Evolutionary conservation across 2,113 vertebrate genomes (phyloP).

Genomic region (Oryzias woworae): DNA sequence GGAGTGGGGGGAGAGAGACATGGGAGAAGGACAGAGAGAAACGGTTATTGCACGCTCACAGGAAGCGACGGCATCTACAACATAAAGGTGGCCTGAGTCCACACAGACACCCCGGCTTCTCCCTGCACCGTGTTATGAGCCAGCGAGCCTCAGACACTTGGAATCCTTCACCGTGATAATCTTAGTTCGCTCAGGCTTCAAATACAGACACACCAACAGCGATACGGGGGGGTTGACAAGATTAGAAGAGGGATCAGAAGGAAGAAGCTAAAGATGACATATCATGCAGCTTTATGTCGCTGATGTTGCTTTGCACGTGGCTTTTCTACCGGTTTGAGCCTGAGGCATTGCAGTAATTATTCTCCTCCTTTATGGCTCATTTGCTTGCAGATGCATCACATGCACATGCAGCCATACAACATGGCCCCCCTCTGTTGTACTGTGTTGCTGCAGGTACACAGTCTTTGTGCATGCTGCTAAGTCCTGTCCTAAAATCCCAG

Average conservation of each 20-base stretch:
- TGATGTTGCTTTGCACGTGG: constrained; percentile 21
- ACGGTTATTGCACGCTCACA: constrained; percentile 45
- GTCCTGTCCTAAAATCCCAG: constrained; percentile 45
- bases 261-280: constrained; percentile 55
- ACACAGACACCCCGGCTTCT: constrained; percentile 37
- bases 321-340: constrained; percentile 55
- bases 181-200: constrained; percentile 32
- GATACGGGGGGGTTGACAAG: constrained; percentile 26
- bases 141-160: constrained; percentile 25
- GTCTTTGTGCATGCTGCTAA: constrained; percentile 42
- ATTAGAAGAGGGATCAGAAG: constrained; percentile 52
- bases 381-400: constrained; percentile 13
- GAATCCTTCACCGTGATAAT: constrained; percentile 19
- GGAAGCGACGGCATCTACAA: constrained; percentile 25
- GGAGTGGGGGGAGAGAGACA: background rate
- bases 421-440: constrained; percentile 7
- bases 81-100: constrained; percentile 37
- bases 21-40: constrained; percentile 20
- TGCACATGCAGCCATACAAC: background rate
- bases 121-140: constrained; percentile 49
- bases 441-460: constrained; percentile 18
- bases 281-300: constrained; percentile 51
- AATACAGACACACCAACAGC: constrained; percentile 40
- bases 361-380: constrained; percentile 27
- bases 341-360: constrained; percentile 55